Percentiles rank a stretch among this genome's conserved stretches.
These are phyloP conservation scores for Noctua janthe DNA, from an alignment of 2,888 invertebrate species.

Conservation along the genomic window DNA sequence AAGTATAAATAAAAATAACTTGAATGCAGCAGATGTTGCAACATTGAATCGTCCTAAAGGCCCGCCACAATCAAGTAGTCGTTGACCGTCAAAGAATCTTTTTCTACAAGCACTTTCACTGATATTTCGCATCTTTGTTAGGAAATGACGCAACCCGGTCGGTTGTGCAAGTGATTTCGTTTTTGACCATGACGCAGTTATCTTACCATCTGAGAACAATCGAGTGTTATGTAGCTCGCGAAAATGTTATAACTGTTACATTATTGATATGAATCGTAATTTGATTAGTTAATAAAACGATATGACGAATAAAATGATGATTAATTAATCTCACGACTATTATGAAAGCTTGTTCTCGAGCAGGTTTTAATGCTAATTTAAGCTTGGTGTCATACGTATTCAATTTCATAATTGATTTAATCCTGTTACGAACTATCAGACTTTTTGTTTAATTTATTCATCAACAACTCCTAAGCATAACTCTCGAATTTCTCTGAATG, in stretches of 20 bases:
- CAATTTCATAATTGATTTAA: conserved; percentile 46
- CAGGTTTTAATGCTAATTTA: conserved; percentile 46
- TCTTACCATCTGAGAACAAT: conserved; percentile 39
- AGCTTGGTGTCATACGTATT: conserved; percentile 23
- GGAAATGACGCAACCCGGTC: conserved; percentile 77
- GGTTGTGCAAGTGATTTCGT: conserved; percentile 76
- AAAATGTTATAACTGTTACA: conserved; percentile 23
- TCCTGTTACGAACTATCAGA: conserved; percentile 24
- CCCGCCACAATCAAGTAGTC: conserved; percentile 56
- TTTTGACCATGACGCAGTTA: conserved; percentile 67
- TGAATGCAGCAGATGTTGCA: conserved; percentile 4
- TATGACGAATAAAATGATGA: not conserved
- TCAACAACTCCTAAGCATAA: not conserved
- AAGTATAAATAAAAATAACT: not conserved
- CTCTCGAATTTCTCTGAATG: conserved; percentile 27
- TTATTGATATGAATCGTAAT: conserved; percentile 14
- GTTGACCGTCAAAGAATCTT: conserved; percentile 75
- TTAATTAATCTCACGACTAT: conserved; percentile 36
- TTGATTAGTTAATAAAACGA: conserved; percentile 25
- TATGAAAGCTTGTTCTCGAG: conserved; percentile 35
- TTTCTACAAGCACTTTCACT: conserved; percentile 84
- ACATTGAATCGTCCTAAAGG: conserved; percentile 18
- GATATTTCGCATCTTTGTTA: conserved; percentile 78
- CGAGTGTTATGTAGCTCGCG: conserved; percentile 24
- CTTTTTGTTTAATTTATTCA: conserved; percentile 21